Conservation (phyloP, 2,113 vertebrate species). For the Elanoides forficatus region DNA sequence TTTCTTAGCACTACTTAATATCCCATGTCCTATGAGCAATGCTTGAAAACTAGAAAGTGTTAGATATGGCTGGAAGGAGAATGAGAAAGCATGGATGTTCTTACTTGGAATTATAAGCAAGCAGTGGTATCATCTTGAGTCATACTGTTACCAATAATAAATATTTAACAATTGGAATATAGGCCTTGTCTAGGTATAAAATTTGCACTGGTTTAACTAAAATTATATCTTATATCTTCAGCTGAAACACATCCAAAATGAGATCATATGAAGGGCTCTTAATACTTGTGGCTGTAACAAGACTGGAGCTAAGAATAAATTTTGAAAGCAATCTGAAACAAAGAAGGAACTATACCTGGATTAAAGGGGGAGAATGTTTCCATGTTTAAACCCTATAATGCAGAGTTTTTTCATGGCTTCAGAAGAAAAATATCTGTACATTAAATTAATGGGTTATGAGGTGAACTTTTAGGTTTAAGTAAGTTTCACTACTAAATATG, state of each 20-base stretch:
- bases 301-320: background rate
- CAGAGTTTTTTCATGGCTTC: background rate
- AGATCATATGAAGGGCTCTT: background rate
- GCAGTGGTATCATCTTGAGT: background rate
- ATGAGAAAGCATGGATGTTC: background rate
- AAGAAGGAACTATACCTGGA: background rate
- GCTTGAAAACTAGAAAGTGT: background rate
- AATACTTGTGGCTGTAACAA: background rate
- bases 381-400: background rate
- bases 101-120: background rate
- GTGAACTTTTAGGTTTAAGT: background rate
- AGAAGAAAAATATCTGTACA: background rate
- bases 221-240: background rate
- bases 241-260: background rate
- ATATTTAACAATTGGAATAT: background rate
- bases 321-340: background rate
- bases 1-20: background rate
- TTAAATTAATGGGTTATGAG: background rate
- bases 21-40: background rate
- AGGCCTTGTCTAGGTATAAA: background rate
- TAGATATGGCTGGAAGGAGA: background rate
- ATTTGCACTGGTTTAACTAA: background rate
- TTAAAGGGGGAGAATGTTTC: background rate
- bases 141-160: background rate
- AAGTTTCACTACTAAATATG: background rate